Conservation (phyloP, 2,888 invertebrate genomes). For the Ischnus inquisitorius region DNA sequence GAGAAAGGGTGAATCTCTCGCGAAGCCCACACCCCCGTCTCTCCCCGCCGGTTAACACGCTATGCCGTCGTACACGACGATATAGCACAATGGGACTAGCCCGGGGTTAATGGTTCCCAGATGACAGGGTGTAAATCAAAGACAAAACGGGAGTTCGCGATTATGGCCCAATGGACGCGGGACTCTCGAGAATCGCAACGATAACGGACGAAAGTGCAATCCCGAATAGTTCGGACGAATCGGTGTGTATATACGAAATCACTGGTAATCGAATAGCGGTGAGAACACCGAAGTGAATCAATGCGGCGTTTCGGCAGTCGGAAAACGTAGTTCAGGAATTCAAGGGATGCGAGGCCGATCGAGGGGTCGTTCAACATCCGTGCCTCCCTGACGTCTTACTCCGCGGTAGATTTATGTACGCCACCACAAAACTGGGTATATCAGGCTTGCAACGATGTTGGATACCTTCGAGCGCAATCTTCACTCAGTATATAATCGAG, state of each 20-base stretch:
- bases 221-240: neutral
- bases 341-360: constrained; percentile 56
- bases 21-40: neutral
- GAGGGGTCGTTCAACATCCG: constrained; percentile 46
- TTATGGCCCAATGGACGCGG: constrained; percentile 13
- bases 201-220: constrained; percentile 31
- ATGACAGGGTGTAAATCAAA: constrained; percentile 75
- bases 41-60: neutral
- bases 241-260: neutral
- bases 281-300: constrained; percentile 43
- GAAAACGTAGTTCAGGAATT: constrained; percentile 48
- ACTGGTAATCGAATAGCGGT: constrained; percentile 20
- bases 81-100: constrained; percentile 10
- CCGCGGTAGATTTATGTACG: constrained; percentile 33
- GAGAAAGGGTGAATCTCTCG: constrained; percentile 50
- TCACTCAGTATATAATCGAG: constrained; percentile 23
- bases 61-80: constrained; percentile 1
- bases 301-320: constrained; percentile 24
- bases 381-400: constrained; percentile 53
- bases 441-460: neutral
- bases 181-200: constrained; percentile 53
- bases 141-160: constrained; percentile 39
- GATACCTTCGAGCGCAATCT: neutral
- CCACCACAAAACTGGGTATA: constrained; percentile 16
- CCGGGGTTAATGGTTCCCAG: constrained; percentile 54